Conservation (phyloP, 2,888 invertebrate species). For the Slavum lentiscoides region DNA sequence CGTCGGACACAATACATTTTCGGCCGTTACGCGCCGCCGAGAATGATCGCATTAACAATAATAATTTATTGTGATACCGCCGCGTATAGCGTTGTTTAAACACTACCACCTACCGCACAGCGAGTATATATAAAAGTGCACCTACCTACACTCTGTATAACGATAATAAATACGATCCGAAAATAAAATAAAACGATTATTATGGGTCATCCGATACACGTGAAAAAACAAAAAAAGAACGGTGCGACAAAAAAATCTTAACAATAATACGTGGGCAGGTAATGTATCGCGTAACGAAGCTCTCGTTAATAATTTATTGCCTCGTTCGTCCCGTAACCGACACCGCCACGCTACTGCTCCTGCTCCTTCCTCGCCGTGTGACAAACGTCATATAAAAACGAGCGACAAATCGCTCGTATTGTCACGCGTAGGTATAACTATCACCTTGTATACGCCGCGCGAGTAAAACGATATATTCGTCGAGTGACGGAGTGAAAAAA, state of each 20-base stretch:
- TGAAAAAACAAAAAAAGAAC: background rate
- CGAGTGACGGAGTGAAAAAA: no score
- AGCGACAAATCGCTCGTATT: background rate
- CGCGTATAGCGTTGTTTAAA: slow-evolving; percentile 1
- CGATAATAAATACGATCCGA: background rate
- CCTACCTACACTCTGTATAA: background rate
- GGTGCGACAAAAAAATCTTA: background rate
- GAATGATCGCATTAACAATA: no score
- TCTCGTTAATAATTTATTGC: slow-evolving; percentile 18
- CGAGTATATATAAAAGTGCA: no score
- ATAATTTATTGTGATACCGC: no score
- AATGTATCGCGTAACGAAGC: background rate
- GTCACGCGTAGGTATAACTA: no score
- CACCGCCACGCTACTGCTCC: background rate
- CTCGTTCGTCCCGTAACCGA: slow-evolving; percentile 20
- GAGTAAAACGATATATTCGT: no score
- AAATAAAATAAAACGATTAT: slow-evolving; percentile 19
- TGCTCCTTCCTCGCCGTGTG: background rate
- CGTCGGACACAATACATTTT: no score
- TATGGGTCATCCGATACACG: slow-evolving; percentile 8
- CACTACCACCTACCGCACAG: no score
- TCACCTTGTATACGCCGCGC: no score
- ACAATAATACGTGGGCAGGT: background rate
- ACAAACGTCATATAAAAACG: slow-evolving; percentile 1
- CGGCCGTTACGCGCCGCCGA: background rate